A percentile compares a stretch with the other conserved stretches of the same genome.
Conservation (phyloP, 2,888 invertebrate genomes). For the Ceratothoa steindachneri region DNA sequence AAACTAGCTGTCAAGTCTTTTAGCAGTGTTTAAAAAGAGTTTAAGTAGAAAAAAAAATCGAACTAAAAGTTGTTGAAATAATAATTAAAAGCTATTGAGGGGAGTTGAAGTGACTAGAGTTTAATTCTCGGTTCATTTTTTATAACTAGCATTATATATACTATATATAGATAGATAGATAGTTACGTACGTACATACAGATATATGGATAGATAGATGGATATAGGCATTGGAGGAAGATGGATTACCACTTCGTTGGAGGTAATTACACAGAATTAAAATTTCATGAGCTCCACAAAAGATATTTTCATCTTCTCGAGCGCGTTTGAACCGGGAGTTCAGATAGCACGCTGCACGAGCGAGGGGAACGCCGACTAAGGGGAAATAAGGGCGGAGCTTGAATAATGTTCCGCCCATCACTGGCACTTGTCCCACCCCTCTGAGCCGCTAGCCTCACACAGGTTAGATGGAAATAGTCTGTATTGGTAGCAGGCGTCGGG, state of each 20-base stretch:
- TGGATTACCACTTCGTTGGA: constrained; percentile 8
- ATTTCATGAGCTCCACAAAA: constrained; percentile 8
- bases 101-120: no score
- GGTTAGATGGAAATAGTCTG: background rate
- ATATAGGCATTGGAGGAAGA: background rate
- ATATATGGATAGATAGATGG: constrained; percentile 8
- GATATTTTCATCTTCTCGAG: constrained; percentile 4
- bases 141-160: background rate
- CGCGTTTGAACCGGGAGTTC: background rate
- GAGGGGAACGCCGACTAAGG: background rate
- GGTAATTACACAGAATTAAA: constrained; percentile 13
- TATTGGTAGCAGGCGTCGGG: constrained; percentile 8
- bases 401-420: background rate
- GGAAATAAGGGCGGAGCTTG: background rate
- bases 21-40: no score
- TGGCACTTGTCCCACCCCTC: background rate
- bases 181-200: background rate
- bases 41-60: no score
- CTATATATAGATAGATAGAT: background rate
- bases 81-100: no score
- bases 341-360: background rate
- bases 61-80: no score
- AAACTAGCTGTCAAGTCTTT: no score
- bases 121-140: background rate
- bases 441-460: constrained; percentile 1